These are phyloP conservation scores for Serilophus lunatus DNA, from an alignment of 2,113 vertebrate genomes.

Conservation along the genomic window DNA sequence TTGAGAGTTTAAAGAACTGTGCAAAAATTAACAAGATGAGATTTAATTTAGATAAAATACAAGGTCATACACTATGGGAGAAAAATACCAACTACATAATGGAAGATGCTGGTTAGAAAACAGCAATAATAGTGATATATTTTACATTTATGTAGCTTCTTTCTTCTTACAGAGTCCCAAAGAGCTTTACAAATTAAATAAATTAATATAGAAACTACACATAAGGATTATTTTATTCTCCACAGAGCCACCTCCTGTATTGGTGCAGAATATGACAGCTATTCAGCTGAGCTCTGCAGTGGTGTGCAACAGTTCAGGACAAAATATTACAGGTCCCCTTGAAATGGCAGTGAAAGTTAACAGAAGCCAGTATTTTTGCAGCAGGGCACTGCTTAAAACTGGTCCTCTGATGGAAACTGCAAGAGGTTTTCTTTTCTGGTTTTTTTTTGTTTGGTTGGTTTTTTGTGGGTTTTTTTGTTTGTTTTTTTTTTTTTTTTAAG, in stretches of 20 bases:
- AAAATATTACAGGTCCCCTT: slow-evolving; percentile 53
- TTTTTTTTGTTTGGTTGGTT: too few species aligned
- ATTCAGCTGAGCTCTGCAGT: slow-evolving; percentile 46
- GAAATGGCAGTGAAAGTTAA: slow-evolving; percentile 67
- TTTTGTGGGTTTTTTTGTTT: too few species aligned
- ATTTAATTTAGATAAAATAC: slow-evolving; percentile 75
- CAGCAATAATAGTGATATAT: slow-evolving; percentile 51
- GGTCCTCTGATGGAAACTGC: slow-evolving; percentile 19
- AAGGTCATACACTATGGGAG: slow-evolving; percentile 61
- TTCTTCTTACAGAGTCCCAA: slow-evolving; percentile 24
- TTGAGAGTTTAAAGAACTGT: slow-evolving; percentile 70
- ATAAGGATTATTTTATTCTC: slow-evolving; percentile 25
- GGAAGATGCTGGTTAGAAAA: slow-evolving; percentile 51
- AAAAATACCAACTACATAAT: slow-evolving; percentile 53
- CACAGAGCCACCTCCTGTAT: neutral
- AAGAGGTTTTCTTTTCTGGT: neutral
- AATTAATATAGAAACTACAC: slow-evolving; percentile 43
- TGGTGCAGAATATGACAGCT: slow-evolving; percentile 44
- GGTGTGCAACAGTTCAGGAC: slow-evolving; percentile 37
- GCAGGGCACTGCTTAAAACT: slow-evolving; percentile 33
- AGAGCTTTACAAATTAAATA: slow-evolving; percentile 56
- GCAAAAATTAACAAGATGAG: slow-evolving; percentile 71
- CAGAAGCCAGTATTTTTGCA: slow-evolving; percentile 1
- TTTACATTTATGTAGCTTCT: slow-evolving; percentile 52
- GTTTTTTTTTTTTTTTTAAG: neutral